Percentiles rank a stretch among this genome's conserved stretches.
Conservation (phyloP, 2,113 vertebrate species). For the Plectropomus leopardus region DNA sequence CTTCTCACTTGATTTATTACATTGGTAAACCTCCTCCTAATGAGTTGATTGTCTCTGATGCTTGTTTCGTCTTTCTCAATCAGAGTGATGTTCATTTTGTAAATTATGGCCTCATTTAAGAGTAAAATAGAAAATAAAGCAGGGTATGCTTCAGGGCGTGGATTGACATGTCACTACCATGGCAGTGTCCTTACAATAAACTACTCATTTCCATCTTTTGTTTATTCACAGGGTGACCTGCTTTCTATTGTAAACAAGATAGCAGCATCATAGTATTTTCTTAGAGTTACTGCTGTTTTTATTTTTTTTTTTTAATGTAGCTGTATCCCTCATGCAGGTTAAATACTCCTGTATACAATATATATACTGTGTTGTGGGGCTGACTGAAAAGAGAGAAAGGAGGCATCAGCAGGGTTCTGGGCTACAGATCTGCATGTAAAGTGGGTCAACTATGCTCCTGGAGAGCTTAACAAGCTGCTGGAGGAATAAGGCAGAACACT, state of each 20-base stretch:
- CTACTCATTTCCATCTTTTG: background rate
- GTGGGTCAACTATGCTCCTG: constrained; percentile 84
- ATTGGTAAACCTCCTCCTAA: too few species aligned
- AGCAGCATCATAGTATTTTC: background rate
- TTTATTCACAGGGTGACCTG: background rate
- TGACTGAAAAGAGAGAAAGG: constrained; percentile 62
- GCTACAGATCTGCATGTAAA: constrained; percentile 77
- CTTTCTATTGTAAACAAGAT: constrained; percentile 20
- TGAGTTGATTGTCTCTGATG: too few species aligned
- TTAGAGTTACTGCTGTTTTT: background rate
- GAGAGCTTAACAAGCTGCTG: constrained; percentile 80
- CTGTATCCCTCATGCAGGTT: constrained; percentile 34
- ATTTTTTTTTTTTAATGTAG: too few species aligned
- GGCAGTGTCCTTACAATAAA: background rate
- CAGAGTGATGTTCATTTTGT: too few species aligned
- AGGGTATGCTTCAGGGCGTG: too few species aligned
- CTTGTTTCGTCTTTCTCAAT: too few species aligned
- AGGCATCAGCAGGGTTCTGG: constrained; percentile 68
- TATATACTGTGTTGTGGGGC: constrained; percentile 32
- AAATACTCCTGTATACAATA: constrained; percentile 15
- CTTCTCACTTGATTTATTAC: too few species aligned
- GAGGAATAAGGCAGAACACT: constrained; percentile 77
- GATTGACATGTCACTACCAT: too few species aligned
- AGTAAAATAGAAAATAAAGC: too few species aligned
- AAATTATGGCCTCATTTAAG: too few species aligned